phyloP scores from a whole-genome alignment of 2,113 vertebrate genomes.

The Lutjanus erythropterus region DNA sequence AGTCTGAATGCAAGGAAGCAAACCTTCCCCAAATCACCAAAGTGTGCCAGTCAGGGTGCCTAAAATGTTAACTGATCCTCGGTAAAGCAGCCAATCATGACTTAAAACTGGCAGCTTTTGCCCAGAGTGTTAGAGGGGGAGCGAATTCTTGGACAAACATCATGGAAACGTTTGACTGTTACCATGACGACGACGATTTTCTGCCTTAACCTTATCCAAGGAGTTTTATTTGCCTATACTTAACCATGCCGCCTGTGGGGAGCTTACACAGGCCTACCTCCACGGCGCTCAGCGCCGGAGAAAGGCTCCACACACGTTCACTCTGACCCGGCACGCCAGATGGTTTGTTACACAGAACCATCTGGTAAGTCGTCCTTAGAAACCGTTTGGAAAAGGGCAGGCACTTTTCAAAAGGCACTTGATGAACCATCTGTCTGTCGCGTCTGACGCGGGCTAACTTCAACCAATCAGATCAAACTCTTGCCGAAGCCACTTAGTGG shows the following conservation, averaged over 20 bases:
- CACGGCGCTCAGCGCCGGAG: too few relatives aligned
- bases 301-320: too few relatives aligned
- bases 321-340: too few relatives aligned
- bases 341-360: too few relatives aligned
- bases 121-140: not conserved
- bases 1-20: not conserved
- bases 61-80: conserved; percentile 2
- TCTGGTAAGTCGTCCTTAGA: too few relatives aligned
- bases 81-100: conserved; percentile 23
- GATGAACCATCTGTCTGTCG: too few relatives aligned
- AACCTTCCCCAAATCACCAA: conserved; percentile 13
- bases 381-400: too few relatives aligned
- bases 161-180: not conserved
- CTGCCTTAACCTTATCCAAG: not conserved
- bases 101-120: conserved; percentile 14
- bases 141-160: conserved; percentile 10
- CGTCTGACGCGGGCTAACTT: too few relatives aligned
- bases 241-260: not conserved
- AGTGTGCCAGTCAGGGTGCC: conserved; percentile 18
- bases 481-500: too few relatives aligned
- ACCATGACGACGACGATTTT: conserved; percentile 11
- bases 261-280: not conserved
- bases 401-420: too few relatives aligned
- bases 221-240: conserved; percentile 16
- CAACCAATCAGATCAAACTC: too few relatives aligned